These are phyloP conservation scores for Epistrophe eligans DNA, from an alignment of 2,888 invertebrate species.

Conservation along the genomic window DNA sequence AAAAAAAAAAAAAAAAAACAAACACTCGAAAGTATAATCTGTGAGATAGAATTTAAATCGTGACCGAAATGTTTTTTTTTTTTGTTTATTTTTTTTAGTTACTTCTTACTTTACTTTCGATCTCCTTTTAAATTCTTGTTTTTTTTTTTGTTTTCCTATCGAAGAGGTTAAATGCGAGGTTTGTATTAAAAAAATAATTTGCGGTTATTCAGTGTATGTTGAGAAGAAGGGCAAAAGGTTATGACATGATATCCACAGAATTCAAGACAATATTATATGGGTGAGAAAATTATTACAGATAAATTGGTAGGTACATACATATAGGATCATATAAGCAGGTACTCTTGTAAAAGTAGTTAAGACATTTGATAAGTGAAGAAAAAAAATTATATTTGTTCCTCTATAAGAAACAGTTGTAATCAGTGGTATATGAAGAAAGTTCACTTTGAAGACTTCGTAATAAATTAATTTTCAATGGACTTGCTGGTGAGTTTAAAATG, in stretches of 20 bases:
- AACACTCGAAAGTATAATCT: constrained; percentile 59
- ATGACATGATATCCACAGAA: constrained; percentile 60
- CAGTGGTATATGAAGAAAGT: neutral
- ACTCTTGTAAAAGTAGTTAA: neutral
- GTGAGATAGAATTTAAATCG: constrained; percentile 75
- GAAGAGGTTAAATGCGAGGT: constrained; percentile 61
- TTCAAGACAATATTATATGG: constrained; percentile 37
- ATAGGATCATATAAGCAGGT: neutral
- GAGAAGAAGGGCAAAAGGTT: constrained; percentile 56
- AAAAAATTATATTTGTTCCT: neutral
- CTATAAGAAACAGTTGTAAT: neutral
- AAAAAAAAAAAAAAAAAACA: neutral
- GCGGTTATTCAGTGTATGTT: constrained; percentile 63
- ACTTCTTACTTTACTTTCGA: constrained; percentile 57
- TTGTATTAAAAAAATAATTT: constrained; percentile 61
- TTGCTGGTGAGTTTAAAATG: neutral
- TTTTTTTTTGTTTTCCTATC: constrained; percentile 31
- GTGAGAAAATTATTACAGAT: constrained; percentile 41
- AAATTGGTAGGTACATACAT: constrained; percentile 1
- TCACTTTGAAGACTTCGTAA: neutral
- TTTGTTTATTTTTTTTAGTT: constrained; percentile 10
- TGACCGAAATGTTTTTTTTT: constrained; percentile 68
- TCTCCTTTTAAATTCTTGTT: constrained; percentile 37
- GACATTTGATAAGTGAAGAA: constrained; percentile 1
- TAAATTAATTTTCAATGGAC: neutral